These are phyloP conservation scores for Polypedilum pembai DNA, from an alignment of 1,140 invertebrate genomes.

Conservation along the genomic window DNA sequence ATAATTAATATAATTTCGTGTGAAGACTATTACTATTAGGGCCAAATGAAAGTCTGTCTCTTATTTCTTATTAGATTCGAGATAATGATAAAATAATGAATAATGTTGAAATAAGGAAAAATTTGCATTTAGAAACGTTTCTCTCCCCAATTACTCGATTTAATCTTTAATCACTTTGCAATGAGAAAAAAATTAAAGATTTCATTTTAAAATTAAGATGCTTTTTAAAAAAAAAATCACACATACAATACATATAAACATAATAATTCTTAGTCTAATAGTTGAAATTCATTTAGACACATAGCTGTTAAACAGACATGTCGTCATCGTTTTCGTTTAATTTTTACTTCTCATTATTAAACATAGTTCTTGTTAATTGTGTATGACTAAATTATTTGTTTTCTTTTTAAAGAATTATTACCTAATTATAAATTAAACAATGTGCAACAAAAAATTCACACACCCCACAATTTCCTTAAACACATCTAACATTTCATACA, in stretches of 20 bases:
- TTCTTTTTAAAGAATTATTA: neutral
- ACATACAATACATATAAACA: no score
- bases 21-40: slow-evolving; percentile 9
- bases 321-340: neutral
- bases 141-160: slow-evolving; percentile 14
- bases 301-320: neutral
- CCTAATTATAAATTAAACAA: no score
- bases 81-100: neutral
- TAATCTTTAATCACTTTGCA: neutral
- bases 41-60: neutral
- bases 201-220: neutral
- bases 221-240: no score
- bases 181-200: neutral
- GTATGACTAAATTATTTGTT: slow-evolving; percentile 19
- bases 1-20: neutral
- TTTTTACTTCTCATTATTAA: slow-evolving; percentile 8
- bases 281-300: neutral
- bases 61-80: slow-evolving; percentile 12
- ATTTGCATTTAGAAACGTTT: slow-evolving; percentile 8
- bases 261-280: no score
- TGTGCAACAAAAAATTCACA: no score
- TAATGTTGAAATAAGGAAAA: neutral
- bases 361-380: slow-evolving; percentile 9
- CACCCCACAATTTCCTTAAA: neutral
- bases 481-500: neutral